These are phyloP conservation scores for Vombatus ursinus DNA, from an alignment of 2,113 vertebrate genomes.

Conservation along the genomic window DNA sequence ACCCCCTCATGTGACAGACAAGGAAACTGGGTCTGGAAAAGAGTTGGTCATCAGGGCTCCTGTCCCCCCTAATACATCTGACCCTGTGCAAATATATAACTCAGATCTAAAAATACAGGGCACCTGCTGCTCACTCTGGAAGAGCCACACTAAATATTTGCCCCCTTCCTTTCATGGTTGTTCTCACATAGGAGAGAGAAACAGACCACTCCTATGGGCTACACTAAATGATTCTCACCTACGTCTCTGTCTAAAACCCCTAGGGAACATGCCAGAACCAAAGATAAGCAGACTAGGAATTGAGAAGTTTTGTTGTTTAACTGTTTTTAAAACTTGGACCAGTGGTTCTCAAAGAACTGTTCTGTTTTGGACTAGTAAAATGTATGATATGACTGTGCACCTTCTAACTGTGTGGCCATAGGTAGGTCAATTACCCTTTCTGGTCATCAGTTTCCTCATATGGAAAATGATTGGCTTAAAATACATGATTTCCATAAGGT, in stretches of 20 bases:
- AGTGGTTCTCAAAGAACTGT: neutral
- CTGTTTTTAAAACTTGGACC: neutral
- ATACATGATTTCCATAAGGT: neutral
- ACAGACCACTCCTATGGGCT: neutral
- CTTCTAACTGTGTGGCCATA: neutral
- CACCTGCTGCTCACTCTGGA: neutral
- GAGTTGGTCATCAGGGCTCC: neutral
- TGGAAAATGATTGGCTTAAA: neutral
- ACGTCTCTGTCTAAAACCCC: neutral
- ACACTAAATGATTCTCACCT: neutral
- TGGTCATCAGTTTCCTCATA: neutral
- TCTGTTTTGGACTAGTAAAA: neutral
- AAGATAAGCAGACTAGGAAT: neutral
- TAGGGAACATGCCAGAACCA: neutral
- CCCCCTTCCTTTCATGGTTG: neutral
- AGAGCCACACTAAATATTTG: neutral
- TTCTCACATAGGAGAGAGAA: neutral
- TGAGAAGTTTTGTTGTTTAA: neutral
- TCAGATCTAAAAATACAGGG: neutral
- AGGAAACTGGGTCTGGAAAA: slow-evolving; percentile 12
- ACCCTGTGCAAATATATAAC: neutral
- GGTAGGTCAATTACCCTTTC: neutral
- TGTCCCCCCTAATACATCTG: neutral
- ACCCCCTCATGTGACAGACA: slow-evolving; percentile 29
- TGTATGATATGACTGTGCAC: neutral